These are phyloP conservation scores for Daboia siamensis DNA, from an alignment of 2,113 vertebrate genomes.

Conservation along the genomic window DNA sequence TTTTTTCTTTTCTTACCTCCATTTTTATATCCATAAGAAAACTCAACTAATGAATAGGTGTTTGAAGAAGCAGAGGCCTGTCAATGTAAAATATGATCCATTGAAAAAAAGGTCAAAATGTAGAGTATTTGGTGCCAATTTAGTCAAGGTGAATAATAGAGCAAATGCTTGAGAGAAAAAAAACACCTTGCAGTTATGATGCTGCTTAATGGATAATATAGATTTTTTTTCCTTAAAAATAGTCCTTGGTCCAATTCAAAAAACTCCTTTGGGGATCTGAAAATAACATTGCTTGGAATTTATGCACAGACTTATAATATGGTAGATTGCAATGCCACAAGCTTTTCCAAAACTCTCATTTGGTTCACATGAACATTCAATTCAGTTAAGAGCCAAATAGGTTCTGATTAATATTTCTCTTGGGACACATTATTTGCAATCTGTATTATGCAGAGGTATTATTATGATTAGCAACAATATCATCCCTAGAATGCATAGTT, in stretches of 20 bases:
- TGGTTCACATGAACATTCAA: slow-evolving; percentile 47
- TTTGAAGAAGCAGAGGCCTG: background rate
- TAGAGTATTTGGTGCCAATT: slow-evolving; percentile 20
- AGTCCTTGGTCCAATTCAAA: slow-evolving; percentile 27
- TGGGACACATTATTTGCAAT: slow-evolving; percentile 41
- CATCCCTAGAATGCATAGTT: slow-evolving; percentile 38
- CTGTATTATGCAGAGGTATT: slow-evolving; percentile 13
- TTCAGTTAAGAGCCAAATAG: slow-evolving; percentile 35
- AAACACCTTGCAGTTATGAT: slow-evolving; percentile 3
- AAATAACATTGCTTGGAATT: slow-evolving; percentile 10
- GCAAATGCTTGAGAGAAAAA: background rate
- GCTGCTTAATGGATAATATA: slow-evolving; percentile 1
- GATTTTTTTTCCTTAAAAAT: slow-evolving; percentile 18
- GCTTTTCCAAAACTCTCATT: slow-evolving; percentile 30
- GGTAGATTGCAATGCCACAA: slow-evolving; percentile 36
- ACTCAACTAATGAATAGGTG: background rate
- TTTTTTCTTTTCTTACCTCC: background rate
- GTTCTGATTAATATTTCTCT: slow-evolving; percentile 50
- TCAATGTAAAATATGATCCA: background rate
- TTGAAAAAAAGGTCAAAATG: background rate
- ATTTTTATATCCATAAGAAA: background rate
- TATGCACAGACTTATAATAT: slow-evolving; percentile 29
- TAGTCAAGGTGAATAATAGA: background rate
- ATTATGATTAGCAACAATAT: slow-evolving; percentile 4
- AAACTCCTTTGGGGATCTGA: background rate